Conservation (phyloP, 2,888 invertebrate species). For the Xestia xanthographa region DNA sequence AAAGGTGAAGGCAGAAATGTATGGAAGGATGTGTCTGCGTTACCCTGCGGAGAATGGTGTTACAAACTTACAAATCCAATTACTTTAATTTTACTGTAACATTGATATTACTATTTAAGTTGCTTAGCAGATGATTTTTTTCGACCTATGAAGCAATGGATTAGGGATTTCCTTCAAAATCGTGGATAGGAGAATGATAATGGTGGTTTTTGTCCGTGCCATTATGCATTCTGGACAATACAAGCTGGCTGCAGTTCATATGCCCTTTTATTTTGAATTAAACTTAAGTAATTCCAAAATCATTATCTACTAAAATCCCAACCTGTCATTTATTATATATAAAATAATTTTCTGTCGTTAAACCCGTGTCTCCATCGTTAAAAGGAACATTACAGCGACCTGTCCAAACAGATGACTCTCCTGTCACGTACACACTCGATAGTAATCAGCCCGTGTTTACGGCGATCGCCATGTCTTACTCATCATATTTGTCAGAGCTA, state of each 20-base stretch:
- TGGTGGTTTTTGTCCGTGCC: neutral
- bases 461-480: conserved; percentile 39
- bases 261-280: neutral
- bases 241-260: neutral
- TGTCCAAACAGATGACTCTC: conserved; percentile 38
- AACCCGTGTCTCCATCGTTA: neutral
- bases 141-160: neutral
- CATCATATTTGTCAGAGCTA: conserved; percentile 14
- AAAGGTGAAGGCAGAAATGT: neutral
- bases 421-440: conserved; percentile 36
- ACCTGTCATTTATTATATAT: neutral
- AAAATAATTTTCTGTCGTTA: conserved; percentile 4
- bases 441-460: conserved; percentile 56
- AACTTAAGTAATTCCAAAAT: neutral
- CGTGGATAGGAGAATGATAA: neutral
- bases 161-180: neutral
- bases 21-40: neutral
- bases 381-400: conserved; percentile 6
- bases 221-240: neutral
- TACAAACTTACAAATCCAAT: neutral
- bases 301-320: neutral
- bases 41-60: neutral
- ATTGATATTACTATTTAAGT: neutral
- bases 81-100: neutral
- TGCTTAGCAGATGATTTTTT: neutral